Evolutionary conservation across 2,888 invertebrate genomes (phyloP).

Genomic region (Epsilonema sp.): DNA sequence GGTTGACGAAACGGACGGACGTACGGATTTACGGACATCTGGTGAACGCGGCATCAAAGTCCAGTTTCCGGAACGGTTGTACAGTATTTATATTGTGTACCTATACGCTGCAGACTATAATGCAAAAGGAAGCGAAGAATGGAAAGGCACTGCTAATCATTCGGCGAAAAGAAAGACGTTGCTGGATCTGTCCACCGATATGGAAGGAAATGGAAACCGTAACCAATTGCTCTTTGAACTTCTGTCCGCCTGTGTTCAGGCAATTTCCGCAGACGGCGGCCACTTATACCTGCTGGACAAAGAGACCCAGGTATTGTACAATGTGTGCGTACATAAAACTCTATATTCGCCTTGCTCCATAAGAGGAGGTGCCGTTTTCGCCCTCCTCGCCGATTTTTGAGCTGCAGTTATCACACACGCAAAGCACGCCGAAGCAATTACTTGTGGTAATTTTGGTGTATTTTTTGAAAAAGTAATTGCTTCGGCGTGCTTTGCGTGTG

Average conservation of each 20-base stretch:
- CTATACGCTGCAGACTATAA: too few relatives aligned
- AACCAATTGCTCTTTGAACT: slow-evolving; percentile 47
- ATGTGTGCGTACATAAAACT: neutral
- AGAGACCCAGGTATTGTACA: slow-evolving; percentile 19
- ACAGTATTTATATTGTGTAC: too few relatives aligned
- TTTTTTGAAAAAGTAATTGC: too few relatives aligned
- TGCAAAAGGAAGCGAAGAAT: slow-evolving; percentile 5
- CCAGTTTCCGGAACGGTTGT: too few relatives aligned
- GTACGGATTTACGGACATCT: too few relatives aligned
- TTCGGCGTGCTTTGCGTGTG: too few relatives aligned
- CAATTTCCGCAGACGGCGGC: slow-evolving; percentile 47
- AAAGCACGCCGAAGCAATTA: too few relatives aligned
- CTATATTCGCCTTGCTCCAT: neutral
- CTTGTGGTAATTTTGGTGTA: neutral
- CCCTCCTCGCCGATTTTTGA: too few relatives aligned
- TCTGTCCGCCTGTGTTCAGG: slow-evolving; percentile 44
- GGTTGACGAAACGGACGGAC: too few relatives aligned
- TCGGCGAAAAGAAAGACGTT: slow-evolving; percentile 46
- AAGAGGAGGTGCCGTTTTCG: neutral
- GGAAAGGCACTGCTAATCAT: slow-evolving; percentile 29
- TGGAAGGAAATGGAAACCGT: slow-evolving; percentile 39
- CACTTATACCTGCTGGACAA: slow-evolving; percentile 41
- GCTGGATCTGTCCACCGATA: slow-evolving; percentile 42
- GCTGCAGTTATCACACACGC: too few relatives aligned
- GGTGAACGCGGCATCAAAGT: too few relatives aligned